These are phyloP conservation scores for Colletes collaris DNA, from an alignment of 2,888 invertebrate genomes.

Conservation along the genomic window DNA sequence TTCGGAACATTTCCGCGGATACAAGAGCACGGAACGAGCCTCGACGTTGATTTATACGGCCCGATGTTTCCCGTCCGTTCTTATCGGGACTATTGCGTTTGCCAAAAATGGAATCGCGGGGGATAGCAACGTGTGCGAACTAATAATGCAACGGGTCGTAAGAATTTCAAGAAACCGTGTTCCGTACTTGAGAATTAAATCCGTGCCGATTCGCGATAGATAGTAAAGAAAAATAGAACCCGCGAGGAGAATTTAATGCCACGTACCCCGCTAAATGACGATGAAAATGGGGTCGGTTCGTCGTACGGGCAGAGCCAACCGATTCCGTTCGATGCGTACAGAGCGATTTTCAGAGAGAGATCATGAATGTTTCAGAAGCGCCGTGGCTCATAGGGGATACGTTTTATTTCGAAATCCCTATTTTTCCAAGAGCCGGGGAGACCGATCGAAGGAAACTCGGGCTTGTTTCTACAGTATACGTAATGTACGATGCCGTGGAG, in stretches of 20 bases:
- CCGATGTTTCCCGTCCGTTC: background rate
- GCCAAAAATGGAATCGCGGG: slow-evolving; percentile 23
- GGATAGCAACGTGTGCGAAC: background rate
- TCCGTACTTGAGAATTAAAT: slow-evolving; percentile 5
- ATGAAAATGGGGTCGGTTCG: slow-evolving; percentile 5
- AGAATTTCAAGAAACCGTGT: background rate
- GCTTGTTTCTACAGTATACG: slow-evolving; percentile 50
- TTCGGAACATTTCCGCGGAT: background rate
- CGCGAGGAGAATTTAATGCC: background rate
- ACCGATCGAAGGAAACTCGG: slow-evolving; percentile 1
- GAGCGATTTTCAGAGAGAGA: slow-evolving; percentile 1
- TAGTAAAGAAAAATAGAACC: background rate
- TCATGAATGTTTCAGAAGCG: slow-evolving; percentile 48
- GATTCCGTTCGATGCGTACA: slow-evolving; percentile 5
- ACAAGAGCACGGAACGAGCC: background rate
- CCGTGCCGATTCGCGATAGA: background rate
- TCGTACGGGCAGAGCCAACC: background rate
- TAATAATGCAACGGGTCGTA: slow-evolving; percentile 8
- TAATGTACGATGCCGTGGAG: slow-evolving; percentile 35
- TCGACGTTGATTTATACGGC: background rate
- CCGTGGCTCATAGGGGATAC: background rate
- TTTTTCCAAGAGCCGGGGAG: slow-evolving; percentile 34
- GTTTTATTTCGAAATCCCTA: slow-evolving; percentile 37
- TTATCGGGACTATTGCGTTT: background rate
- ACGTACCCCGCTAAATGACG: background rate